phyloP scores from a whole-genome alignment of 2,113 vertebrate species.

The Sclerurus mexicanus region DNA sequence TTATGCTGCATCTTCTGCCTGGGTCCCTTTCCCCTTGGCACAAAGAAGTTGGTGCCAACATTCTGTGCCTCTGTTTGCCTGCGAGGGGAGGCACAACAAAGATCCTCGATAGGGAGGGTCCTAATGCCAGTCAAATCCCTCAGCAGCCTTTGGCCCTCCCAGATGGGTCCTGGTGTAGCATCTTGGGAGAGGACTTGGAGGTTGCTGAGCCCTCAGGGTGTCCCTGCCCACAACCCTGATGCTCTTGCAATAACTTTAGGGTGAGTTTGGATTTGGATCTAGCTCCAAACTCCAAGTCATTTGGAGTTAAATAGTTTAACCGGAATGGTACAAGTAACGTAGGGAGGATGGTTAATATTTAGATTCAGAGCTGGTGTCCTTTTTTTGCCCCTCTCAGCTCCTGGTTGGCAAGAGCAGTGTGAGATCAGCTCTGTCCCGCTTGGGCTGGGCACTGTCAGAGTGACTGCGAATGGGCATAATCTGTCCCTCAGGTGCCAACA shows the following conservation, averaged over 20 bases:
- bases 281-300: neutral
- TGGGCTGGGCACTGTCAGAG: neutral
- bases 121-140: neutral
- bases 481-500: neutral
- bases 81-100: neutral
- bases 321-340: neutral
- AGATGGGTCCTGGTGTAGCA: neutral
- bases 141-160: neutral
- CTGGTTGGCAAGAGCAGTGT: neutral
- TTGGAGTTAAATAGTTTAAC: neutral
- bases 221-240: neutral
- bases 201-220: neutral
- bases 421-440: neutral
- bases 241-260: neutral
- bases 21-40: neutral
- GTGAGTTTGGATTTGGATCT: neutral
- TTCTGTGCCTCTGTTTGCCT: neutral
- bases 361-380: neutral
- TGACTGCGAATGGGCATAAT: neutral
- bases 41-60: fast-evolving
- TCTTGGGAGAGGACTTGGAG: neutral
- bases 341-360: neutral
- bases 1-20: neutral
- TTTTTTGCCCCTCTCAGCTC: neutral
- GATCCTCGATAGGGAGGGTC: neutral